Evolutionary conservation across 2,113 vertebrate species (phyloP), one percentile per base, ranked within the genome.

Genomic region (Neodontobutis hainanensis): DNA sequence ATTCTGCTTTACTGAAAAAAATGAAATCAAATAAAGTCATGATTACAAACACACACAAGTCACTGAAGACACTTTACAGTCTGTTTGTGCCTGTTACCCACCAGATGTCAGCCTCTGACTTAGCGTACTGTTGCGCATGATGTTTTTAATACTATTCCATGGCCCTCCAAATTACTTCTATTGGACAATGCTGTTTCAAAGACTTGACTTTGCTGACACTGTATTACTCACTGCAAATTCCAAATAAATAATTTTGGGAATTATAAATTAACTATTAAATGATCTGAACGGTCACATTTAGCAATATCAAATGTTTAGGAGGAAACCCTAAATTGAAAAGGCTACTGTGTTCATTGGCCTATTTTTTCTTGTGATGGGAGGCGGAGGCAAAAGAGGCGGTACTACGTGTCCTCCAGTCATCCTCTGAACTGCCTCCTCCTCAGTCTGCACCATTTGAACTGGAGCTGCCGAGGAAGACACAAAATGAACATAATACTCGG

Each of bases 321-420:
- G 4, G 40, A 11, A 40, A 66, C 55, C 40, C 4, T 4, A 2
- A 38, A 12, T 9, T 19, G 32, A 48, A 38, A 77, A 4, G 5
- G 66, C 47, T 65, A 64, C 62, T 67, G 58, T 75, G 45, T 72
- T 70, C 49, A 34, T 0, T 81, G 85, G 44, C 87, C 83, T 87
- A 83, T 78, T 84, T 85, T 86, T 65, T 64, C 27, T 61, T 15
- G 50, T 6, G 3, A 73, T 57, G 56, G 7, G 75, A 77, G 83
- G 81, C 75, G 81, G 86, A 72, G 79, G 79, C 65, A 81, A 81
- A n/a, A 73, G 59, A 61, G 83, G 84, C 86, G 86, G 84, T 70
- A 0, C 86, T 85, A 42, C 51, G 72, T 67, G 71, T 81, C 80
- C 85, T 78, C 67, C 84, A 65, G 59, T 75, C 85, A 76, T 81